Evolutionary conservation across 2,888 invertebrate species (phyloP), one percentile per base, ranked within the genome.

Genomic region (Pachymerium ferrugineum): DNA sequence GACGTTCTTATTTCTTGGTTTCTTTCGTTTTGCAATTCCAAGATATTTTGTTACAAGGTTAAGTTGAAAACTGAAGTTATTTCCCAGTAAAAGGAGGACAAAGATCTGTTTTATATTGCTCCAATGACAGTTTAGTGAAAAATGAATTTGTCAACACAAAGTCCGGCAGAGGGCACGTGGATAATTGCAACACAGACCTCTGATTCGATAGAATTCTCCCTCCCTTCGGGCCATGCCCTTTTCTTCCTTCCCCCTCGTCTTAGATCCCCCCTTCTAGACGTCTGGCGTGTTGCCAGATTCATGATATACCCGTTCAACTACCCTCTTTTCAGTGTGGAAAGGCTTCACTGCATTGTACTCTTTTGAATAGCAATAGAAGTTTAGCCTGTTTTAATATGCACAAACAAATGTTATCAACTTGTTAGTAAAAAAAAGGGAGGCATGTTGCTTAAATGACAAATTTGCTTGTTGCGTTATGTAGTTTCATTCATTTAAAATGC

Each of bases 101-200:
- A 38, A 38, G 38, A 38, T 38, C 38, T 38, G 38, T 38, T 38
- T 38, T 14, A 38, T 38, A 38, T 38, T 38, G 4, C 38, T n/a
- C n/a, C 12, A 38, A 14, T 38, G 38, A 38, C 38, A 38, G 38
- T 38, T 47, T 47, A 47, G 19, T 47, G 47, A 47, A 47, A 47
- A 47, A 47, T 47, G 47, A 47, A 47, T 33, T 22, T 47, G 47
- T 47, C 47, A 47, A 47, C 47, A 47, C 14, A 47, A 47, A 47
- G 47, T 47, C 47, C 47, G 10, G 47, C 47, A 47, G 47, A 47
- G 47, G 47, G 47, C 47, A 19, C 47, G 47, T 47, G 19, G 3
- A 47, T 47, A 47, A 47, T 47, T 47, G 47, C 47, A 47, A 12
- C 47, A 47, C 42, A 42, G 42, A 5, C 42, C 42, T 42, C 42